Base-by-base conservation (phyloP, 2,888 invertebrate genomes). In the Polia nebulosa region DNA sequence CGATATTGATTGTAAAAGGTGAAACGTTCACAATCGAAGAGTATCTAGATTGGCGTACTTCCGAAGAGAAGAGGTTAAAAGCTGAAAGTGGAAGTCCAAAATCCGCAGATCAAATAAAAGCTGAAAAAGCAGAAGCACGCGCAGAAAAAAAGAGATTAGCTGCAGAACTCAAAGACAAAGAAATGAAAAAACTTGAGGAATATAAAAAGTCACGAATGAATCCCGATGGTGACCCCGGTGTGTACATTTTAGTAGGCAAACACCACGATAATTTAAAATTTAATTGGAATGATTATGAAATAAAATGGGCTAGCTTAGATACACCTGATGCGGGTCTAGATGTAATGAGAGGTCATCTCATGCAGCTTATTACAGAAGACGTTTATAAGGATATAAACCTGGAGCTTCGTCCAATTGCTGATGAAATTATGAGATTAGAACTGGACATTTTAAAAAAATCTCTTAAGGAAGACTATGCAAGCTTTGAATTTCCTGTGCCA, bases 371-470 rank as follows among this genome's bases (percentile, higher is more conserved):
- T 47, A 96, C 96, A 13, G 97, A 97, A 80, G 96, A 97, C 73
- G 96, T 97, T 76, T 96, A 97, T 75, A 92, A 96, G 67, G 96
- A 97, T 75, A 94, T 97, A 61, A 97, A 97, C 65, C 82, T 96
- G 34, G 96, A 98, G 85, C 93, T 98, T 39, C 94, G 97, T n/a
- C 92, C 96, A 44, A 94, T 97, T 55, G 97, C 98, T 0, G 98
- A 98, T 86, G 97, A 97, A 81, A 85, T 96, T 80, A 97, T 97
- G 97, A 94, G 95, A 82, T 63, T 96, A 32, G 97, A 97, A 82
- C 87, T 97, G 55, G 92, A 92, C 7, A 76, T 94, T 60, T 88
- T 97, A 27, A 95, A 96, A 91, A 96, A 86, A 81, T 97, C 96
- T 65, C 91, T 96, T 84, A 96, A 91, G 80, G 84, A 76, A 0